Evolutionary conservation across 1,140 invertebrate species (phyloP).

Genomic region (Dendroctonus ponderosae): DNA sequence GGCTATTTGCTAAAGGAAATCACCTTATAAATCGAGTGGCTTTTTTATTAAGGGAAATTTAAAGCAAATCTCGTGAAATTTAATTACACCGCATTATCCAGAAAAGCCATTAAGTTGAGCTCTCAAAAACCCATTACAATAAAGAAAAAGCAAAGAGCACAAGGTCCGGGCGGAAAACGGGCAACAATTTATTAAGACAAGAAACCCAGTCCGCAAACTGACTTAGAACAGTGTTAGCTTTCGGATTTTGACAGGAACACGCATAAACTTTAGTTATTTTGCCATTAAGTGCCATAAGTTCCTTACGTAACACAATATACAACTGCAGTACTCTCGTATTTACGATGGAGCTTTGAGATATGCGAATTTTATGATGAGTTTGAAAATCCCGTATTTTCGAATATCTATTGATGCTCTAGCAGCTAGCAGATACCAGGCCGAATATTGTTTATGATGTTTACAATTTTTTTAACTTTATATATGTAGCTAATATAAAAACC

Average conservation of each 20-base stretch:
- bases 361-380: background rate
- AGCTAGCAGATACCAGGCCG: no score
- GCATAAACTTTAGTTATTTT: slow-evolving; percentile 31
- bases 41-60: no score
- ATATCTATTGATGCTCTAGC: background rate
- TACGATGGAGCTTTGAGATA: background rate
- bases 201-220: slow-evolving; percentile 18
- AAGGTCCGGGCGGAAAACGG: slow-evolving; percentile 26
- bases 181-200: slow-evolving; percentile 30
- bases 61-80: background rate
- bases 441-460: no score
- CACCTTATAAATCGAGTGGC: no score
- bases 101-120: slow-evolving; percentile 20
- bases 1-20: no score
- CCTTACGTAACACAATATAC: slow-evolving; percentile 24
- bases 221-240: slow-evolving; percentile 30
- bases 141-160: slow-evolving; percentile 22
- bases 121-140: slow-evolving; percentile 28
- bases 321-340: slow-evolving; percentile 15
- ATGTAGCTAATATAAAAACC: no score
- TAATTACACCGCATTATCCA: slow-evolving; percentile 8
- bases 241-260: slow-evolving; percentile 31
- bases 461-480: no score
- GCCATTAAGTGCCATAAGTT: slow-evolving; percentile 28
- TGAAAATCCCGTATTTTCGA: background rate